These are phyloP conservation scores for Idris sp. DNA, from an alignment of 1,140 invertebrate species.

Conservation along the genomic window DNA sequence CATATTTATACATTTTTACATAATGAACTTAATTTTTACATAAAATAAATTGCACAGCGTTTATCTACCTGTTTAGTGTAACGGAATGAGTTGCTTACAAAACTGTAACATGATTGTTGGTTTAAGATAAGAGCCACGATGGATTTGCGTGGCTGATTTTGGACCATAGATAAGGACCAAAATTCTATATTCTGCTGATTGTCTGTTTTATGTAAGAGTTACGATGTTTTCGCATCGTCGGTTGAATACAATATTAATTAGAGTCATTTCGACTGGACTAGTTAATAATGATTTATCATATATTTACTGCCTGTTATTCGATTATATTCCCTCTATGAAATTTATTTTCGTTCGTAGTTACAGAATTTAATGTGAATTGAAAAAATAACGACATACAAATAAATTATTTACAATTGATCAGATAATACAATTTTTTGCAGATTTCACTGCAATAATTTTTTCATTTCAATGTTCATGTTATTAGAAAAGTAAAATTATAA, in stretches of 20 bases:
- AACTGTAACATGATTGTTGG: conserved; percentile 2
- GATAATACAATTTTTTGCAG: too few relatives aligned
- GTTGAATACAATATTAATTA: conserved; percentile 10
- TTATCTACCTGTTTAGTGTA: conserved; percentile 10
- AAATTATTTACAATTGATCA: too few relatives aligned
- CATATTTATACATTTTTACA: not conserved
- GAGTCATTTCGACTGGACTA: not conserved
- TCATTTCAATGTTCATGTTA: too few relatives aligned
- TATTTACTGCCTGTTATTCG: too few relatives aligned
- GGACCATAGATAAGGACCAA: not conserved
- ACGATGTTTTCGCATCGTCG: conserved; percentile 4
- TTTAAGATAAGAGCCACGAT: conserved; percentile 13
- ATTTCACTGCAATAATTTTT: too few relatives aligned
- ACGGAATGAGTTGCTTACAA: conserved; percentile 2
- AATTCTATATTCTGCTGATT: conserved; percentile 4
- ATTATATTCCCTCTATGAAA: too few relatives aligned
- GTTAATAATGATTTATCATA: not conserved
- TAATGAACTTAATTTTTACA: not conserved
- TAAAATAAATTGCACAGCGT: not conserved
- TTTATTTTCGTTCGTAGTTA: too few relatives aligned
- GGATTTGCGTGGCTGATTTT: conserved; percentile 13
- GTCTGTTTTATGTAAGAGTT: conserved; percentile 5
- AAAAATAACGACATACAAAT: too few relatives aligned
- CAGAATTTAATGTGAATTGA: too few relatives aligned
- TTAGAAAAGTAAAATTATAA: too few relatives aligned